Evolutionary conservation across 1,140 invertebrate species (phyloP).

Genomic region (Limonius californicus): DNA sequence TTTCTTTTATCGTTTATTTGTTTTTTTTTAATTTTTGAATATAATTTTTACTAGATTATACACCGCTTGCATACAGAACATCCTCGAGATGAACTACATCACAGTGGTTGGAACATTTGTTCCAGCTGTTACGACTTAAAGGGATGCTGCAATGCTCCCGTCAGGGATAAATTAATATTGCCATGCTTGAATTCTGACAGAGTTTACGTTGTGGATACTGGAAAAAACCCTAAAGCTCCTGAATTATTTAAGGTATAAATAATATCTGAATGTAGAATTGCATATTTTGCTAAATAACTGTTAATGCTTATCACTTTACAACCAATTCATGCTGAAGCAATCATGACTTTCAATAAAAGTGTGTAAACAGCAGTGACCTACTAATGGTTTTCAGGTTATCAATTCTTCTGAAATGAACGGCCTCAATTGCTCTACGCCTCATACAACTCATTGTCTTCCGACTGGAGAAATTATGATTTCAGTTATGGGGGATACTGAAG

Average conservation of each 20-base stretch:
- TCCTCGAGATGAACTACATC: slow-evolving; percentile 87
- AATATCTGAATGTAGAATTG: no score
- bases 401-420: slow-evolving; percentile 70
- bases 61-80: slow-evolving; percentile 76
- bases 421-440: slow-evolving; percentile 75
- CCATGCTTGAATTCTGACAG: slow-evolving; percentile 79
- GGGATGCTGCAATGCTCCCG: slow-evolving; percentile 52
- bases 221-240: slow-evolving; percentile 60
- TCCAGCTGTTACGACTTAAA: slow-evolving; percentile 68
- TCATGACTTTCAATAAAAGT: neutral
- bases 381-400: slow-evolving; percentile 66
- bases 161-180: slow-evolving; percentile 75
- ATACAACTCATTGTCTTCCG: slow-evolving; percentile 91
- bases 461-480: slow-evolving; percentile 94
- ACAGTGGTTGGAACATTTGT: slow-evolving; percentile 95
- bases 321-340: no score
- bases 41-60: slow-evolving; percentile 68
- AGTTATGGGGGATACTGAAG: slow-evolving; percentile 79
- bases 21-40: neutral
- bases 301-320: no score
- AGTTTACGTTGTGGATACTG: slow-evolving; percentile 83
- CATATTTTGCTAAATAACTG: no score
- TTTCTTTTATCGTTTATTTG: slow-evolving; percentile 15
- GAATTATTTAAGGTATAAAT: slow-evolving; percentile 55
- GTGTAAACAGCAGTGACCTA: no score